phyloP scores from a whole-genome alignment of 30 jellyfish, hydroid and myxozoan species.

The Aurelia coerulea region DNA sequence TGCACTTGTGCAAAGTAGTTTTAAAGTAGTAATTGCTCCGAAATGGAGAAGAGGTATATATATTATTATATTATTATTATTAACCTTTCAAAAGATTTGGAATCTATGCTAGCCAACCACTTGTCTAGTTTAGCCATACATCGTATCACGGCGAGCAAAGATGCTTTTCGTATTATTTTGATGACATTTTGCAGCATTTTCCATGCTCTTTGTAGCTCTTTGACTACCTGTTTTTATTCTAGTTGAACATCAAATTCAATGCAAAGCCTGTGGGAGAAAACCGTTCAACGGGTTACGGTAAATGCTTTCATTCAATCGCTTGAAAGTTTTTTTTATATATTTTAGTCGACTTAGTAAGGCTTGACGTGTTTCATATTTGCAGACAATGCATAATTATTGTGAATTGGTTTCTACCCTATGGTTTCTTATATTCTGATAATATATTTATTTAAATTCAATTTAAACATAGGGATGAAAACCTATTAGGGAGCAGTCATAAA shows the following conservation, averaged over 20 bases:
- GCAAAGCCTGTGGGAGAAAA: constrained; percentile 93
- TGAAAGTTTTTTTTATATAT: background rate
- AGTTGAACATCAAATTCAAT: constrained; percentile 86
- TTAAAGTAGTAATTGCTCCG: too few relatives aligned
- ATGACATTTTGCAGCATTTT: too few relatives aligned
- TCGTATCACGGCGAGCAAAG: too few relatives aligned
- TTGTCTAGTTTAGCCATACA: too few relatives aligned
- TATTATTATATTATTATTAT: too few relatives aligned
- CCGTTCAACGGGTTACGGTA: constrained; percentile 84
- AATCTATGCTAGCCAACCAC: too few relatives aligned
- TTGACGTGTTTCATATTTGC: background rate
- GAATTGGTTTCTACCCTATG: background rate
- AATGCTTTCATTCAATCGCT: background rate
- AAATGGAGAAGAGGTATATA: too few relatives aligned
- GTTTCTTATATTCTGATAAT: background rate
- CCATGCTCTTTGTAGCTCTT: too few relatives aligned
- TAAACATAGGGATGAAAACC: background rate
- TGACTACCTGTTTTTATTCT: background rate
- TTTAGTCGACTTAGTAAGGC: background rate
- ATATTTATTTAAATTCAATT: too few relatives aligned
- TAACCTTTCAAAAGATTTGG: too few relatives aligned
- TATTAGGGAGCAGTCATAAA: background rate
- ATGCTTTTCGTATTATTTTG: too few relatives aligned
- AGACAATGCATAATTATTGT: background rate
- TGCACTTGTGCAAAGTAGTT: too few relatives aligned